These are phyloP conservation scores for Temnothorax longispinosus DNA, from an alignment of 1,140 invertebrate genomes.

Conservation along the genomic window DNA sequence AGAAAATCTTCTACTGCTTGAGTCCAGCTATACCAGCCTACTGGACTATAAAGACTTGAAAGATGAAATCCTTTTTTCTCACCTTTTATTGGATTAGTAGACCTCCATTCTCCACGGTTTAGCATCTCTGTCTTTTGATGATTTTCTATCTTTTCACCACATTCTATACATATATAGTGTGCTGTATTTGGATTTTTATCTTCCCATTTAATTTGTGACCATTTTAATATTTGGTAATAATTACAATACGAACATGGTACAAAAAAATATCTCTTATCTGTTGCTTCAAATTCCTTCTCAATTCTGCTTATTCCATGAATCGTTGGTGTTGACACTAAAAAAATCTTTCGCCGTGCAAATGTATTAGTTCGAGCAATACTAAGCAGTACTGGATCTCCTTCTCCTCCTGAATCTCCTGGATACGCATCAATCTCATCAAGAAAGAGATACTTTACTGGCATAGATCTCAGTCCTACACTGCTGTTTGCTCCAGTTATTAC, in stretches of 20 bases:
- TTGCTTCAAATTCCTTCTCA: conserved; percentile 54
- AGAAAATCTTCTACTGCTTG: conserved; percentile 53
- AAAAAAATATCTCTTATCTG: not conserved
- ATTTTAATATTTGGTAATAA: too few relatives aligned
- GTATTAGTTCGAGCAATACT: not conserved
- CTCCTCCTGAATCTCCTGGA: too few relatives aligned
- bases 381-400: not conserved
- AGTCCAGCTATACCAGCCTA: not conserved
- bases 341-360: not conserved
- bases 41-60: not conserved
- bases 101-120: not conserved
- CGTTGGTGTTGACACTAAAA: not conserved
- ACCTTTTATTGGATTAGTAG: conserved; percentile 1
- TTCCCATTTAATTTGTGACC: too few relatives aligned
- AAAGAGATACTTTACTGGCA: too few relatives aligned
- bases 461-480: too few relatives aligned
- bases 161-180: not conserved
- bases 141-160: not conserved
- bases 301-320: conserved; percentile 7
- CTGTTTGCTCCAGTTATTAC: too few relatives aligned
- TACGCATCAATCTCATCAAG: too few relatives aligned
- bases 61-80: not conserved
- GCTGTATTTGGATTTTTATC: not conserved
- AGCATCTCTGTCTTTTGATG: not conserved
- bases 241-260: too few relatives aligned